Base-by-base conservation (phyloP, 1,140 invertebrate genomes). In the Helicorthomorpha holstii region DNA sequence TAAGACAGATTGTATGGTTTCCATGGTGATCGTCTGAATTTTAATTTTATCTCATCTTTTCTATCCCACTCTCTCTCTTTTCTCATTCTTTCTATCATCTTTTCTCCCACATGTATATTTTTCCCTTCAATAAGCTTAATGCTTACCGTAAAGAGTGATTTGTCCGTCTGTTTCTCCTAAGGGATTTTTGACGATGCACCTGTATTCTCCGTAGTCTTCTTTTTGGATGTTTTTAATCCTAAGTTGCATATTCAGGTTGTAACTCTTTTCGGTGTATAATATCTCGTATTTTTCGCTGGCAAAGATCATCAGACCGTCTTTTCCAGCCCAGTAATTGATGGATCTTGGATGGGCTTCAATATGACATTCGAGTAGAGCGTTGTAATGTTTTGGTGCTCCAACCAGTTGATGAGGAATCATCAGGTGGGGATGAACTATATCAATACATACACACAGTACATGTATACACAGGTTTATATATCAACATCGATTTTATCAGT, bases 111-210 rank as follows among this genome's bases (percentile, higher is more conserved):
- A n/a, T n/a, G n/a, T n/a, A n/a, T n/a, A n/a, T n/a, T n/a, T n/a
- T n/a, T n/a, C n/a, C n/a, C n/a, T n/a, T n/a, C n/a, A n/a, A n/a
- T n/a, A n/a, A n/a, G n/a, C n/a, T n/a, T n/a, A n/a, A n/a, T n/a
- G n/a, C 85, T 85, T 75, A 91, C 87, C 83, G 65, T 91, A 92
- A 45, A 92, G 70, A 60, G 84, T 76, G 62, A 93, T 92, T 41
- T 80, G 82, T 43, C 88, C 88, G 64, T 93, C 88, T 3, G 87
- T 92, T 67, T 91, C 86, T 54, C 88, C 88, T 49, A 87, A 73
- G 24, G 85, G 85, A 75, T 92, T 92, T 69, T 91, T 92, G 38
- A 86, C 88, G 1, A 91, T 82, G 64, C 89, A 93, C 66, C 89
- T 90, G 69, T 92, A 92, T 48, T 77, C 83, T 14, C 85, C 86